Conservation (phyloP, 1,140 invertebrate genomes). For the Drosophila kanapiae region DNA sequence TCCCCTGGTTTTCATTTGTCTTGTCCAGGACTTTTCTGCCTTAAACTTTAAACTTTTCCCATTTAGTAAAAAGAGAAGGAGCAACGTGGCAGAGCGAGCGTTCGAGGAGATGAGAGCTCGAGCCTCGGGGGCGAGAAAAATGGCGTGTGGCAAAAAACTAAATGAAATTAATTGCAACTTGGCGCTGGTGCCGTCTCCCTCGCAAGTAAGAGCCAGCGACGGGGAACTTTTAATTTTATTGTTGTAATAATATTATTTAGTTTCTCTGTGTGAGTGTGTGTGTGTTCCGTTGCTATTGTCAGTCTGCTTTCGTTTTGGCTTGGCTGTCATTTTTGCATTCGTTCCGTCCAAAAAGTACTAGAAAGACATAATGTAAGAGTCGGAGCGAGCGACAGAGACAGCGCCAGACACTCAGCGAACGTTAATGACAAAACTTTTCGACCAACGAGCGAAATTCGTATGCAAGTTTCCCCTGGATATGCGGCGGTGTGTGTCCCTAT, state of each 20-base stretch:
- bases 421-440: constrained; percentile 82
- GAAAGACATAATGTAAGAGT: constrained; percentile 70
- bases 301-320: constrained; percentile 39
- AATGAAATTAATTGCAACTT: constrained; percentile 83
- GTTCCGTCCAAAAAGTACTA: constrained; percentile 57
- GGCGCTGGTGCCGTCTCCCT: constrained; percentile 56
- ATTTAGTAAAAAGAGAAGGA: constrained; percentile 51
- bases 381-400: constrained; percentile 12
- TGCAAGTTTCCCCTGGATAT: constrained; percentile 57
- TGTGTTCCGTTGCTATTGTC: constrained; percentile 28
- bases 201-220: constrained; percentile 18
- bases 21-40: constrained; percentile 73
- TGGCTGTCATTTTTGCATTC: constrained; percentile 74
- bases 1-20: constrained; percentile 66
- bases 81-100: not conserved
- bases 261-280: constrained; percentile 41
- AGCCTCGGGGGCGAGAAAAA: constrained; percentile 33
- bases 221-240: constrained; percentile 75
- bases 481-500: not conserved
- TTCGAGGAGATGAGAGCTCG: constrained; percentile 9
- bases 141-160: constrained; percentile 75
- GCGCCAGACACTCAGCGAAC: constrained; percentile 56
- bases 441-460: constrained; percentile 71
- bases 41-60: constrained; percentile 81
- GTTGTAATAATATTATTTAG: constrained; percentile 79